Evolutionary conservation across 1,140 invertebrate genomes (phyloP), one percentile per base, ranked within the genome.

Genomic region (Leptestheria dahalacensis): DNA sequence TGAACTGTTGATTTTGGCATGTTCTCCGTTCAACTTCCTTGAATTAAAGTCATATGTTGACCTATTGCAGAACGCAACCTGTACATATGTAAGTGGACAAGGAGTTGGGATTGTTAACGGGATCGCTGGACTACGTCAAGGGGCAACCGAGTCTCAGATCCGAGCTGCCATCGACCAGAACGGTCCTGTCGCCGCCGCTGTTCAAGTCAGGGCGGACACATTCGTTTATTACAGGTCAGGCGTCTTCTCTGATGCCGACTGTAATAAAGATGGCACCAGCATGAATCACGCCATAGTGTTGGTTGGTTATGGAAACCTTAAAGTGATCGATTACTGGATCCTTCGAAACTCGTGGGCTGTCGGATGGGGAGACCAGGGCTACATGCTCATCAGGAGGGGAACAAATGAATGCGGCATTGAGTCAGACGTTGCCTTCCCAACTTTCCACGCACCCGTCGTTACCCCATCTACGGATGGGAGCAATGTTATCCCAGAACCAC

Each of bases 291-390:
- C 75, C 46, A 73, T 77, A 4, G 3, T 51, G 21, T 75, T 77
- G 62, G 73, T 76, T n/a, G 75, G 75, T 1, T 77, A 75, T 68
- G 72, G 75, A 63, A 51, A 70, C 15, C 67, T 70, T 62, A 65
- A 69, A 53, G 65, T 75, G 21, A 74, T 75, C 21, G 68, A 74
- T 48, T 76, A 71, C 63, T 77, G 75, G 55, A 77, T 75, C 47
- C 70, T 75, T 12, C 67, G 72, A 15, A 77, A 77, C 65, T 75
- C 74, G 2, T 77, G 74, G 74, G 75, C 73, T 10, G 58, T 64
- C 23, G 63, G 70, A 41, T 77, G 72, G 66, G 75, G 75, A n/a
- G 24, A 63, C 69, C 52, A 56, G 71, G 63, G 75, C 21, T 52
- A 20, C 63, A 64, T 74, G 23, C 55, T 64, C 56, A 72, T 76